phyloP scores from a whole-genome alignment of 2,113 vertebrate genomes.

The Octodon degus region DNA sequence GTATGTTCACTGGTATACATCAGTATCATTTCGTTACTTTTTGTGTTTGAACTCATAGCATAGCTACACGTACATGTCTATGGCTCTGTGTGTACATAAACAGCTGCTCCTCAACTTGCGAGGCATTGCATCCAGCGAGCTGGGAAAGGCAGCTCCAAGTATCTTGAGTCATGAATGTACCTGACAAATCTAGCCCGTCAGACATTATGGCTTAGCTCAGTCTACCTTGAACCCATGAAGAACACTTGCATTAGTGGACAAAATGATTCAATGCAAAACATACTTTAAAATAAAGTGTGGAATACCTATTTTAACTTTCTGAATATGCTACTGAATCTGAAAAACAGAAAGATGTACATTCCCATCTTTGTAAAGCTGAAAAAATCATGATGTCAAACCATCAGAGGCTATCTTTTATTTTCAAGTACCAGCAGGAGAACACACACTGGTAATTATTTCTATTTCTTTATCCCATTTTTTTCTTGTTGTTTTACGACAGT shows the following conservation, averaged over 20 bases:
- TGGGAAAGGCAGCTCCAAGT: neutral
- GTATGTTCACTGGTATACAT: neutral
- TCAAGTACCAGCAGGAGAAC: neutral
- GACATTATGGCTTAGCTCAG: neutral
- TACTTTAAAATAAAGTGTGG: neutral
- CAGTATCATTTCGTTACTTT: neutral
- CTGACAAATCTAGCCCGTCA: neutral
- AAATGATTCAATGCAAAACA: neutral
- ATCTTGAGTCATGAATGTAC: neutral
- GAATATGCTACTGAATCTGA: neutral
- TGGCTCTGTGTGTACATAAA: neutral
- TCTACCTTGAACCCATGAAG: neutral
- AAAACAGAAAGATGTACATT: neutral
- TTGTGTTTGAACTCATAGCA: neutral
- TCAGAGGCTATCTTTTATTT: constrained; percentile 61
- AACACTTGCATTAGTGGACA: neutral
- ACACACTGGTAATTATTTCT: neutral
- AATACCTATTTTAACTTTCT: neutral
- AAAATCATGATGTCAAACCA: neutral
- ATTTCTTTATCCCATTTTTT: constrained; percentile 27
- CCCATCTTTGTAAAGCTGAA: neutral
- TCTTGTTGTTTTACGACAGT: constrained; percentile 68
- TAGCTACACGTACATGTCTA: neutral
- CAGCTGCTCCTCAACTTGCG: neutral
- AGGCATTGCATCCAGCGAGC: neutral